phyloP scores from a whole-genome alignment of 2,113 vertebrate species.

The Regulus satrapa region DNA sequence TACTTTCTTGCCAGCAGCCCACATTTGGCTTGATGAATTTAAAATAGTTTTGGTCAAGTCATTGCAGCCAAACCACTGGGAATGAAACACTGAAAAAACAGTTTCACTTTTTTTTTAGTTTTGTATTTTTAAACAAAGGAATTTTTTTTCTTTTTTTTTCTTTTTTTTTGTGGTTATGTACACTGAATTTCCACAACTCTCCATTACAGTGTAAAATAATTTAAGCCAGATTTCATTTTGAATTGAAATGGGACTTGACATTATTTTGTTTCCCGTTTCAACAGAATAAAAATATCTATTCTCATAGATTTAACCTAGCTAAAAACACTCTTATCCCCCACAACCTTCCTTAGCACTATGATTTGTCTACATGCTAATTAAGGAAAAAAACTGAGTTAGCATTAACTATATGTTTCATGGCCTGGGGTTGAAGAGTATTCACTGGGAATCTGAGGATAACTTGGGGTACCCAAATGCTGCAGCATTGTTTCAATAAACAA shows the following conservation, averaged over 20 bases:
- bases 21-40: background rate
- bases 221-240: background rate
- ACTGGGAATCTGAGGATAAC: background rate
- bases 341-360: rapidly evolving
- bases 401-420: background rate
- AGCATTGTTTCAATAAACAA: background rate
- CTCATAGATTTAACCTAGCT: background rate
- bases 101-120: background rate
- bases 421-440: background rate
- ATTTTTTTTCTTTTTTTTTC: background rate
- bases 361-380: background rate
- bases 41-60: background rate
- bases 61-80: background rate
- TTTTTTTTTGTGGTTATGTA: background rate
- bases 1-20: background rate
- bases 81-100: background rate
- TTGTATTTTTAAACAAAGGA: background rate
- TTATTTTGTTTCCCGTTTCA: background rate
- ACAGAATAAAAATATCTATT: background rate
- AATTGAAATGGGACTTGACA: background rate
- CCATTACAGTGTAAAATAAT: background rate
- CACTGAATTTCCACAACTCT: background rate
- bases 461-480: background rate
- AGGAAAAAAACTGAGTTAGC: background rate
- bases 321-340: background rate